A percentile compares a stretch with the other conserved stretches of the same genome.
Conservation (phyloP, 2,888 invertebrate genomes). For the Azorinus chamasolen region DNA sequence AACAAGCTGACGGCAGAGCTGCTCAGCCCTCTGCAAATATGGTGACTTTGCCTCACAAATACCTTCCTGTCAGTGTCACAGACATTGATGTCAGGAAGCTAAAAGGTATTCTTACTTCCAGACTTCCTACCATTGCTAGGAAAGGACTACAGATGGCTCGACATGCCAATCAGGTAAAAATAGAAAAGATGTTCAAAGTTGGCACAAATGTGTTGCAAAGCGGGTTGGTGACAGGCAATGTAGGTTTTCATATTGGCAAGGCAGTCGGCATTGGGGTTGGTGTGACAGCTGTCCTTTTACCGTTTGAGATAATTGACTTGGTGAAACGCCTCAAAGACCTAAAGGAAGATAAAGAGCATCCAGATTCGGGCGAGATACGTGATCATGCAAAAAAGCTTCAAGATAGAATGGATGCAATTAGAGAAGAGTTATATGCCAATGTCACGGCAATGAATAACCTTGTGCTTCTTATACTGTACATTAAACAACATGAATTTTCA, state of each 20-base stretch:
- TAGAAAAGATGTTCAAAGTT: too few species aligned
- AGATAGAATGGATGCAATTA: conserved; percentile 1
- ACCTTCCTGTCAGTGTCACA: too few species aligned
- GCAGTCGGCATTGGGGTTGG: conserved; percentile 4
- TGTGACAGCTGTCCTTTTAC: conserved; percentile 10
- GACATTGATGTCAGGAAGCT: too few species aligned
- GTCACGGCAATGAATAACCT: conserved; percentile 19
- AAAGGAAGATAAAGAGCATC: conserved; percentile 5
- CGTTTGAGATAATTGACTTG: conserved; percentile 16
- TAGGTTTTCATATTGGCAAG: neutral
- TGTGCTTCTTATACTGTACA: conserved; percentile 6
- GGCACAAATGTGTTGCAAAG: too few species aligned
- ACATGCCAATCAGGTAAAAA: too few species aligned
- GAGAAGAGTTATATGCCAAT: neutral
- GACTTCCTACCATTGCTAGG: too few species aligned
- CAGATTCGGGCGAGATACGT: neutral
- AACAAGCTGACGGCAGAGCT: too few species aligned
- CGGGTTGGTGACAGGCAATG: neutral
- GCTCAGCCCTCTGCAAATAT: too few species aligned
- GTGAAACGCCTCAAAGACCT: conserved; percentile 4
- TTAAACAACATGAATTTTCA: conserved; percentile 2
- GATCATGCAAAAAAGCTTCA: conserved; percentile 1
- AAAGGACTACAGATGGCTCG: too few species aligned
- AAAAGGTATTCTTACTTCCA: too few species aligned
- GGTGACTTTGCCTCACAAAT: too few species aligned